phyloP scores from a whole-genome alignment of 1,140 invertebrate genomes.

The Microplitis demolitor region DNA sequence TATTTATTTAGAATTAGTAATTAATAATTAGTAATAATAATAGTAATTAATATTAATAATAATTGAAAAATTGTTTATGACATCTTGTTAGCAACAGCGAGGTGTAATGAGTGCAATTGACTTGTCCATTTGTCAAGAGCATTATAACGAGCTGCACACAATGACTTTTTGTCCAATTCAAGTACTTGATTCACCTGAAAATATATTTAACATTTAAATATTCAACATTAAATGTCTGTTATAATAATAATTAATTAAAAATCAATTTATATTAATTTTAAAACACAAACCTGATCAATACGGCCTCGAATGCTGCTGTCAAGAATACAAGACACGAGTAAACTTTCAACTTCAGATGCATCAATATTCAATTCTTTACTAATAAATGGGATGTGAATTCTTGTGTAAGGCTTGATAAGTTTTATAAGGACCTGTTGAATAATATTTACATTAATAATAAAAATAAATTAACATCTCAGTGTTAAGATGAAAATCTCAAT shows the following conservation, averaged over 20 bases:
- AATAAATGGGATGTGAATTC: conserved; percentile 98
- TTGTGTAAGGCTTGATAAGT: conserved; percentile 96
- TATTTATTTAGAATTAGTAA: conserved; percentile 17
- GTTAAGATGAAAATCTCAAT: too few species aligned
- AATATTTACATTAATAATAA: neutral
- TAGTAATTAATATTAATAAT: neutral
- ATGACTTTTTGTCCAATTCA: conserved; percentile 81
- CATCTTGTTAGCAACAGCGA: conserved; percentile 89
- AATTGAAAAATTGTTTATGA: conserved; percentile 60
- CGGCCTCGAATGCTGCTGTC: conserved; percentile 97
- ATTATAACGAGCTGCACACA: conserved; percentile 84
- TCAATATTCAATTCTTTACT: conserved; percentile 98
- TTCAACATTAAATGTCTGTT: conserved; percentile 3
- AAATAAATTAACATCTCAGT: too few species aligned
- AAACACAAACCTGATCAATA: conserved; percentile 81
- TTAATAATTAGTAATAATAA: conserved; percentile 2
- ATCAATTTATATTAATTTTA: neutral
- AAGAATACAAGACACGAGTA: conserved; percentile 98
- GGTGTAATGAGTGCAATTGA: conserved; percentile 86
- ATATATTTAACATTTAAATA: conserved; percentile 24
- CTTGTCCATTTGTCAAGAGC: conserved; percentile 96
- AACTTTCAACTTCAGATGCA: conserved; percentile 92
- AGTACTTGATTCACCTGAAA: conserved; percentile 86
- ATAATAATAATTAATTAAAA: neutral
- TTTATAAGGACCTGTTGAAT: conserved; percentile 85